Conservation (phyloP, 2,797 vertebrate species). For the Coregonus ussuriensis region DNA sequence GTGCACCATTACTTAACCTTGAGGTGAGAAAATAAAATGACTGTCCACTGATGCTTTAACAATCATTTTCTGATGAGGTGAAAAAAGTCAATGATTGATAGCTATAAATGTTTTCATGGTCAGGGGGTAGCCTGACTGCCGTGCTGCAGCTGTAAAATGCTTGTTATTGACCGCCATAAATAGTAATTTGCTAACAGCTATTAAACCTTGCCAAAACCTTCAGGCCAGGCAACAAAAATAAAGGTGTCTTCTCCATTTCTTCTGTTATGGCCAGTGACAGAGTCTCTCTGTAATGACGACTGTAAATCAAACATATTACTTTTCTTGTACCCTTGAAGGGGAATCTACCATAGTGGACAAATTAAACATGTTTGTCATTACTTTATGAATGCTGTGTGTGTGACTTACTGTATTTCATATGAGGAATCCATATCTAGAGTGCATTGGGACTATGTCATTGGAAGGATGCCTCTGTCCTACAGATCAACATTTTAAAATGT, state of each 20-base stretch:
- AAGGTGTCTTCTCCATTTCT: neutral
- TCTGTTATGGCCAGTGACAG: neutral
- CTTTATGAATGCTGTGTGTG: neutral
- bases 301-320: neutral
- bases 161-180: slow-evolving; percentile 33
- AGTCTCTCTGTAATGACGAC: neutral
- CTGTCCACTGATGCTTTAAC: slow-evolving; percentile 1
- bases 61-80: slow-evolving; percentile 9
- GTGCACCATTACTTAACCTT: neutral
- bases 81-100: slow-evolving; percentile 10
- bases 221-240: neutral
- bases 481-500: too few species aligned
- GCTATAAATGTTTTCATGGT: slow-evolving; percentile 23
- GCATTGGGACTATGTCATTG: neutral
- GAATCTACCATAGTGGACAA: neutral
- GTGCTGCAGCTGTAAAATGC: slow-evolving; percentile 18
- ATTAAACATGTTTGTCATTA: neutral
- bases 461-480: neutral
- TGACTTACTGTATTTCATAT: neutral
- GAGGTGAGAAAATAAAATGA: neutral
- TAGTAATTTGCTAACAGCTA: slow-evolving; percentile 17
- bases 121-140: slow-evolving; percentile 23
- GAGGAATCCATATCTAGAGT: neutral
- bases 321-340: neutral
- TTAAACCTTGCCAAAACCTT: slow-evolving; percentile 7